Conservation (phyloP, 2,113 vertebrate species). For the Sturnira hondurensis region DNA sequence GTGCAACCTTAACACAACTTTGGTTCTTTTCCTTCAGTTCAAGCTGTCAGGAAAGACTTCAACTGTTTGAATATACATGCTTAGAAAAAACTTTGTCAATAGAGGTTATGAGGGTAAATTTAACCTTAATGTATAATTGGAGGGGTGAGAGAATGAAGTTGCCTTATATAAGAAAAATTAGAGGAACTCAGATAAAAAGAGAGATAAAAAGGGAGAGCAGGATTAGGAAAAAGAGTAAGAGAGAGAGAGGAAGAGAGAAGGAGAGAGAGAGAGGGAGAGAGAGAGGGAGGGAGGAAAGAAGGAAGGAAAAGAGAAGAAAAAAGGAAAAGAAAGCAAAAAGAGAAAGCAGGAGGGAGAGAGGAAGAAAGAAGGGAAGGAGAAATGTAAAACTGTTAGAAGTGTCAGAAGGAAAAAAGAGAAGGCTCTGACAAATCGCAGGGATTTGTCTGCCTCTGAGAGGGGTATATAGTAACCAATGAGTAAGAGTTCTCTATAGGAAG, state of each 20-base stretch:
- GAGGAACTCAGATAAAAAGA: not conserved
- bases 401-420: not conserved
- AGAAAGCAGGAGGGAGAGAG: no score
- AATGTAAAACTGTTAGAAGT: not conserved
- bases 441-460: not conserved
- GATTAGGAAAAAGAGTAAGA: no score
- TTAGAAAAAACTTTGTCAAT: not conserved
- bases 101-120: not conserved
- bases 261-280: rapidly evolving
- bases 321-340: not conserved
- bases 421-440: not conserved
- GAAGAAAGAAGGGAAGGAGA: no score
- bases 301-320: not conserved
- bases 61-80: not conserved
- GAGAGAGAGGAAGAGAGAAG: not conserved
- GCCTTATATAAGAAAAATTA: not conserved
- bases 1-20: not conserved
- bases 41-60: not conserved
- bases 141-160: not conserved
- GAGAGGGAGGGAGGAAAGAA: rapidly evolving
- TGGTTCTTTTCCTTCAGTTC: conserved; percentile 5
- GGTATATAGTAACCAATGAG: conserved; percentile 3
- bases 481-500: conserved; percentile 45
- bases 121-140: not conserved
- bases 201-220: not conserved